Conservation (phyloP, 2,113 vertebrate genomes). For the Cheirogaleus medius region DNA sequence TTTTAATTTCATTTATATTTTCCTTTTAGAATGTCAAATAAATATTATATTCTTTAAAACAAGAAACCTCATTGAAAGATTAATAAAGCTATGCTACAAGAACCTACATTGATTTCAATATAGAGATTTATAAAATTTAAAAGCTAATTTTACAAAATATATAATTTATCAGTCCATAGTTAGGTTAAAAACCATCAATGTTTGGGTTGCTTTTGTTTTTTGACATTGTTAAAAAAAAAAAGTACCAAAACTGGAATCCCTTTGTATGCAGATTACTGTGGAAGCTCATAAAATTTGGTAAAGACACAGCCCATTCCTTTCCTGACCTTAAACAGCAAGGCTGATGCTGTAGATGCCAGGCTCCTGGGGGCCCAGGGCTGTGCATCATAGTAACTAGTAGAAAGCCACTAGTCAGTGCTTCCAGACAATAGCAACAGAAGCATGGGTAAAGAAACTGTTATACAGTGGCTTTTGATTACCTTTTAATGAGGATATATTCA, state of each 20-base stretch:
- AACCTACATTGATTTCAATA: not conserved
- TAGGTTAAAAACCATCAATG: not conserved
- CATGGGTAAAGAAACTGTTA: not conserved
- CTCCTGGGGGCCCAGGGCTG: no score
- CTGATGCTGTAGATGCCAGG: not conserved
- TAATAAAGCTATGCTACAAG: not conserved
- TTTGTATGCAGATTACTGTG: not conserved
- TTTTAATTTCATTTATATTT: not conserved
- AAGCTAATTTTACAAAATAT: not conserved
- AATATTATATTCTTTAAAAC: not conserved
- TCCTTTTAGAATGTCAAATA: not conserved
- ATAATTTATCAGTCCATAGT: not conserved
- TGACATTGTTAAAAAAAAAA: not conserved
- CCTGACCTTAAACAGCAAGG: not conserved
- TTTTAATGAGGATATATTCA: not conserved
- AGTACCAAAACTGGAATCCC: not conserved
- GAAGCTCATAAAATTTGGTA: not conserved
- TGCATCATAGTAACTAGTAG: rapidly evolving
- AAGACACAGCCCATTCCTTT: not conserved
- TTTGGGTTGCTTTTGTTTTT: not conserved
- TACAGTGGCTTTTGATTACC: not conserved
- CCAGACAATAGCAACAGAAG: not conserved
- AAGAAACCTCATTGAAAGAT: not conserved
- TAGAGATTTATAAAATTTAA: not conserved
- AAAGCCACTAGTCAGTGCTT: not conserved